phyloP scores from a whole-genome alignment of 2,888 invertebrate species.

The Ormyrus rosae region DNA sequence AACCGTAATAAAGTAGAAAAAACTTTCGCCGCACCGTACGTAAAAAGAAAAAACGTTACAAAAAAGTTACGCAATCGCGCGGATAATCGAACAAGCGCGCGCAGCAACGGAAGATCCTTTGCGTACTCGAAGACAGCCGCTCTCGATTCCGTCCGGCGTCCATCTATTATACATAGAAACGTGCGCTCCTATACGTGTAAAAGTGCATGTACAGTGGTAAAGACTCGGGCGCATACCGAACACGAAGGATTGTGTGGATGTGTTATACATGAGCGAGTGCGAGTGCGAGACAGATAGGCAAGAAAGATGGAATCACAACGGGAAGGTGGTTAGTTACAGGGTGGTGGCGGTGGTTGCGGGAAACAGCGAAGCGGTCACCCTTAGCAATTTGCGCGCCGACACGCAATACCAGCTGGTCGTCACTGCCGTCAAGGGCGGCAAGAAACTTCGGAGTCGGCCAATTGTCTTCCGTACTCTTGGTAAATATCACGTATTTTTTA shows the following conservation, averaged over 20 bases:
- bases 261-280: not conserved
- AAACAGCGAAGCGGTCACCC: slow-evolving; percentile 90
- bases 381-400: slow-evolving; percentile 88
- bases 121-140: too few species aligned
- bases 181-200: not conserved
- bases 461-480: slow-evolving; percentile 94
- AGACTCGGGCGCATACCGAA: slow-evolving; percentile 33
- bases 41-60: not conserved
- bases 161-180: not conserved
- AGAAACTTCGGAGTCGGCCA: slow-evolving; percentile 89
- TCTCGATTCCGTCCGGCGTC: too few species aligned
- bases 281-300: not conserved
- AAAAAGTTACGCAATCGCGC: not conserved
- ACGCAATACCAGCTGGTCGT: slow-evolving; percentile 93
- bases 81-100: not conserved
- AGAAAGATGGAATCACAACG: slow-evolving; percentile 68
- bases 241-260: not conserved
- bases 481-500: slow-evolving; percentile 70
- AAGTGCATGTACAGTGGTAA: slow-evolving; percentile 9
- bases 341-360: slow-evolving; percentile 94
- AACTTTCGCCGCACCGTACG: too few species aligned
- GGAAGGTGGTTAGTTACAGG: slow-evolving; percentile 88
- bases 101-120: not conserved
- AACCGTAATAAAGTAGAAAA: not conserved
- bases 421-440: slow-evolving; percentile 89